Evolutionary conservation across 2,113 vertebrate genomes (phyloP), one percentile per base, ranked within the genome.

Genomic region (Athene noctua): DNA sequence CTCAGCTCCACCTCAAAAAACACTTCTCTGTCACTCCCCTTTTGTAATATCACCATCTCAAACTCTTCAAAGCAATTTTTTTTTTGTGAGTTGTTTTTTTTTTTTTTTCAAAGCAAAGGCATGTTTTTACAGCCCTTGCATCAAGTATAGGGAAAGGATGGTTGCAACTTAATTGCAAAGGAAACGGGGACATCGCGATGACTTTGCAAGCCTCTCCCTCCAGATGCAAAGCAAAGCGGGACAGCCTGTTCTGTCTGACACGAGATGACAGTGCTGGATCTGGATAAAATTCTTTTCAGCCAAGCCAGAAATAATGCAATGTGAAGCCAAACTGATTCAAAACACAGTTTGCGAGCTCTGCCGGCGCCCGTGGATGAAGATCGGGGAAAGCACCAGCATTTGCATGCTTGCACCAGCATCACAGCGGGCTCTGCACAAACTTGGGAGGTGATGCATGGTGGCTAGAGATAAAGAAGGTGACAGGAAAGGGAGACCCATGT

Each of bases 131-230:
- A 4, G 25, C 44, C 44, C 25, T 80, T 49, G 9, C 49, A 30
- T 51, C 58, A 4, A 10, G 16, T 13, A 6, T 3, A 3, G 36
- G 63, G 54, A 3, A 55, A 63, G 47, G 71, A 7, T 1, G 57
- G 42, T 6, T 46, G 49, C 34, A 11, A 59, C 63, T 34, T 23
- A 4, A 51, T 17, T 4, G 42, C 40, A 27, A 40, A 85, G 65
- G 84, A 10, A 17, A 4, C 1, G 3, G 22, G 80, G 85, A 42
- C 26, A 0, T 1, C 2, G 2, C 5, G 1, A 11, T 7, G 67
- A 9, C 47, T 84, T 51, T 5, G n/a, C 22, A 29, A 62, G 10
- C 15, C 1, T 38, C 29, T 61, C 80, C 36, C 55, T 80, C 29
- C 51, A 8, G 46, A 38, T 1, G 36, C 2, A 22, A 20, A 18